A percentile compares a stretch with the other conserved stretches of the same genome.
phyloP scores from a whole-genome alignment of 2,113 vertebrate species.

The Takifugu bimaculatus region DNA sequence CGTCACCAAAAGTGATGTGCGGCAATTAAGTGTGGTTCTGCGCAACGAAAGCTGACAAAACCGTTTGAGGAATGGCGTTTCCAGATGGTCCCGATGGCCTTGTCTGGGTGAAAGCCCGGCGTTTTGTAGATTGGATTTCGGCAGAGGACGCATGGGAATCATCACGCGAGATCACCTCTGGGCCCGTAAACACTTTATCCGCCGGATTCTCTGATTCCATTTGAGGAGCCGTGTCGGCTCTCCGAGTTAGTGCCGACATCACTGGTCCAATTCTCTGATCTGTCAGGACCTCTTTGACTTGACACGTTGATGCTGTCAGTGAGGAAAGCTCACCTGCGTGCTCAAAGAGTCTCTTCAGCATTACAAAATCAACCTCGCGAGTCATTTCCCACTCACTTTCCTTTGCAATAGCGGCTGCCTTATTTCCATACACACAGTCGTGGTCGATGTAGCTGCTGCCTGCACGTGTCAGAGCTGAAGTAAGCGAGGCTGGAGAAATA shows the following conservation, averaged over 20 bases:
- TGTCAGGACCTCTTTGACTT: slow-evolving; percentile 43
- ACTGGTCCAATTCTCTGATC: slow-evolving; percentile 48
- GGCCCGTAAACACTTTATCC: slow-evolving; percentile 56
- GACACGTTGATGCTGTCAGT: slow-evolving; percentile 42
- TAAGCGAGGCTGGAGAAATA: too few relatives aligned
- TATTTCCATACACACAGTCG: too few relatives aligned
- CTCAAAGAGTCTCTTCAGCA: neutral
- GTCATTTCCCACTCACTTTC: neutral
- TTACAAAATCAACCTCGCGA: neutral
- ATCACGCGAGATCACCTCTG: slow-evolving; percentile 43
- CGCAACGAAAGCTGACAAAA: slow-evolving; percentile 55
- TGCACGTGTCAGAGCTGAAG: too few relatives aligned
- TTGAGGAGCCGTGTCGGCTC: slow-evolving; percentile 52
- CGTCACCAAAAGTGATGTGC: slow-evolving; percentile 48
- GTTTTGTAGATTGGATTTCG: slow-evolving; percentile 60
- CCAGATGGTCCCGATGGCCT: slow-evolving; percentile 41
- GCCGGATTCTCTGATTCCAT: slow-evolving; percentile 47
- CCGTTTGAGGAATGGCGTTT: slow-evolving; percentile 52
- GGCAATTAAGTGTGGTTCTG: slow-evolving; percentile 46
- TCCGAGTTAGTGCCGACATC: slow-evolving; percentile 36
- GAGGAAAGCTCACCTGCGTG: slow-evolving; percentile 26
- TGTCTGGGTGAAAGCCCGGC: slow-evolving; percentile 35
- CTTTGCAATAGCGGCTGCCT: too few relatives aligned
- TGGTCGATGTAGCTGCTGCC: too few relatives aligned
- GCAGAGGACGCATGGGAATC: slow-evolving; percentile 40